phyloP scores from a whole-genome alignment of 1,140 invertebrate genomes.

The Potamilus streckersoni region DNA sequence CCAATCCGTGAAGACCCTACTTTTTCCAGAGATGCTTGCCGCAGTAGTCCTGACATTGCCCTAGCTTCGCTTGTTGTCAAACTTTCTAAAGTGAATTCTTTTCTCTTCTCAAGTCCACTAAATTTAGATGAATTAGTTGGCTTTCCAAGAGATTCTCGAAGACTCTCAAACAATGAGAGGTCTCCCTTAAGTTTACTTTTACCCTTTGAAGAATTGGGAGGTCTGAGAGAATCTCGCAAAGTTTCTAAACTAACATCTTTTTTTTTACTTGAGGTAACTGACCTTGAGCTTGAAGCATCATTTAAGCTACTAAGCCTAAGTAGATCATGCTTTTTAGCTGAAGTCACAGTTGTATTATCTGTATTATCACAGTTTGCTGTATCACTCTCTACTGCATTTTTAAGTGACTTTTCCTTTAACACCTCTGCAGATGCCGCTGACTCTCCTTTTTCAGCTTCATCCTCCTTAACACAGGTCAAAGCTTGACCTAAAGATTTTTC shows the following conservation, averaged over 20 bases:
- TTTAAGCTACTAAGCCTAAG: conserved; percentile 30
- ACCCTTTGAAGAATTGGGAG: conserved; percentile 52
- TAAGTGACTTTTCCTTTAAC: conserved; percentile 1
- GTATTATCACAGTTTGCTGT: conserved; percentile 23
- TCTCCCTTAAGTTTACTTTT: conserved; percentile 30
- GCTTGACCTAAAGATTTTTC: neutral
- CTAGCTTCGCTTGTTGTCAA: conserved; percentile 61
- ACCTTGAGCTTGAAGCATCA: conserved; percentile 22
- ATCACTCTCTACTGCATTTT: conserved; percentile 5
- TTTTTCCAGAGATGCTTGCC: conserved; percentile 64
- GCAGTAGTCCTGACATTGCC: conserved; percentile 63
- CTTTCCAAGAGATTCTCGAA: conserved; percentile 53
- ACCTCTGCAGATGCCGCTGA: neutral
- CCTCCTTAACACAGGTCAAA: conserved; percentile 33
- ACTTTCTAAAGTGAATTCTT: conserved; percentile 64
- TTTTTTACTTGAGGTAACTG: conserved; percentile 28
- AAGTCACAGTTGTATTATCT: conserved; percentile 7
- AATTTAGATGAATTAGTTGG: conserved; percentile 52
- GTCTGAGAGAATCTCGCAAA: conserved; percentile 27
- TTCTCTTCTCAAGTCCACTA: conserved; percentile 52
- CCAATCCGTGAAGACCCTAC: conserved; percentile 62
- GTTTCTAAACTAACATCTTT: conserved; percentile 43
- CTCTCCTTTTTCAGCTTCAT: conserved; percentile 8
- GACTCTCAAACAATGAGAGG: conserved; percentile 48
- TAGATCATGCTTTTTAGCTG: conserved; percentile 29